phyloP scores from a whole-genome alignment of 1,140 invertebrate species.

The Drosophila sturtevanti region DNA sequence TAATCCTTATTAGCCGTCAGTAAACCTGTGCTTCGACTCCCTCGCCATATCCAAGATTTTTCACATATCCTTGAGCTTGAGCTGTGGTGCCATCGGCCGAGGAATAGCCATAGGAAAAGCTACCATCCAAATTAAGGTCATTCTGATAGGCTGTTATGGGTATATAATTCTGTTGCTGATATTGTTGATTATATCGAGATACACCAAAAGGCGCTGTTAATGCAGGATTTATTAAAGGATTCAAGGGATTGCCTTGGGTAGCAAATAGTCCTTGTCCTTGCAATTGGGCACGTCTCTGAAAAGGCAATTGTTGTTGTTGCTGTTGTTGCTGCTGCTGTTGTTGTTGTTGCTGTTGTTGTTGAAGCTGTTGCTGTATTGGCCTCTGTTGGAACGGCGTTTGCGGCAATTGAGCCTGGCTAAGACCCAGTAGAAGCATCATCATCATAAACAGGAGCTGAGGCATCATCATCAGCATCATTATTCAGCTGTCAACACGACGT shows the following conservation, averaged over 20 bases:
- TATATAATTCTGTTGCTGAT: conserved; percentile 74
- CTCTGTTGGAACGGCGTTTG: conserved; percentile 61
- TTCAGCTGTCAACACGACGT: conserved; percentile 58
- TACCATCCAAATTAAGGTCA: conserved; percentile 85
- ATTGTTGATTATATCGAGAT: conserved; percentile 61
- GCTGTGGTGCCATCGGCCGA: conserved; percentile 86
- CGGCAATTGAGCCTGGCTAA: conserved; percentile 51
- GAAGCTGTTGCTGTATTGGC: not conserved
- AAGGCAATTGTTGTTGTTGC: conserved; percentile 45
- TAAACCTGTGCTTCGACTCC: conserved; percentile 83
- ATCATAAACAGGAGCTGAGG: conserved; percentile 26
- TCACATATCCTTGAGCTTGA: conserved; percentile 85
- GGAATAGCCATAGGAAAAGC: conserved; percentile 84
- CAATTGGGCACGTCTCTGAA: conserved; percentile 60
- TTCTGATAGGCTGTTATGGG: conserved; percentile 86
- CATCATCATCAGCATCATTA: conserved; percentile 25
- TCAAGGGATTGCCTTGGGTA: conserved; percentile 51
- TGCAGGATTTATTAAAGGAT: conserved; percentile 25
- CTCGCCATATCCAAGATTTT: conserved; percentile 84
- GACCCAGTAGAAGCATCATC: conserved; percentile 35
- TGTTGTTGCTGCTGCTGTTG: conserved; percentile 51
- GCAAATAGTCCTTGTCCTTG: conserved; percentile 65
- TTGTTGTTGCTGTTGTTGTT: conserved; percentile 38
- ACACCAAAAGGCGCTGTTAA: conserved; percentile 43
- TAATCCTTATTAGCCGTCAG: not conserved